phyloP scores from a whole-genome alignment of 2,888 invertebrate species.

The Drosophila acutilabella region DNA sequence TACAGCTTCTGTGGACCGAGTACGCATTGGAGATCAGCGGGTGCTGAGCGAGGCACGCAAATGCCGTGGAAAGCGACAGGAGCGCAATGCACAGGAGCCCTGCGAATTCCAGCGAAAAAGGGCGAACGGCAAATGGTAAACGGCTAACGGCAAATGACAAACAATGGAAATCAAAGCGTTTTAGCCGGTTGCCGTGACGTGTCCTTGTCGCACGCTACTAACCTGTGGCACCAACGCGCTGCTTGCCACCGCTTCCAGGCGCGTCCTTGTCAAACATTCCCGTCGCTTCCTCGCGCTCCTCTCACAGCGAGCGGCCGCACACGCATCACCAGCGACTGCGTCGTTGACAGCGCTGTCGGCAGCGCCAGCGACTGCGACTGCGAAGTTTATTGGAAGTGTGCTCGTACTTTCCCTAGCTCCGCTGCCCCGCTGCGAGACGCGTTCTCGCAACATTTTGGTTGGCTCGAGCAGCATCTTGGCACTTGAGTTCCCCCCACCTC shows the following conservation, averaged over 20 bases:
- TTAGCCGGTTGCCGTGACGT: conserved; percentile 19
- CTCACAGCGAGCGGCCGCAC: conserved; percentile 73
- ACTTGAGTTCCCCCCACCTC: conserved; percentile 23
- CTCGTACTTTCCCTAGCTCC: conserved; percentile 41
- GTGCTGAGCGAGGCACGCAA: conserved; percentile 56
- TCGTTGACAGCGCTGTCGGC: conserved; percentile 1
- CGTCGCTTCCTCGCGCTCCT: conserved; percentile 11
- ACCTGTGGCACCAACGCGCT: conserved; percentile 57
- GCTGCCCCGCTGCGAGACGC: conserved; percentile 56
- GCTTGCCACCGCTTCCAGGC: conserved; percentile 16
- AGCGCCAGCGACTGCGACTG: conserved; percentile 21
- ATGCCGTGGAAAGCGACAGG: conserved; percentile 68
- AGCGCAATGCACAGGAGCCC: conserved; percentile 45
- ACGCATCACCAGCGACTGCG: conserved; percentile 41
- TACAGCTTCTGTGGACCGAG: conserved; percentile 50
- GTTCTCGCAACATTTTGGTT: conserved; percentile 79
- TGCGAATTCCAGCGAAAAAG: conserved; percentile 54
- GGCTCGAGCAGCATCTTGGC: conserved; percentile 47
- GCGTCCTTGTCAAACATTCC: conserved; percentile 43
- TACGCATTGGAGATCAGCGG: conserved; percentile 57
- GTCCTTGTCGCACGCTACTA: conserved; percentile 70
- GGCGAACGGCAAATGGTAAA: no score
- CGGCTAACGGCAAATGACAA: background rate
- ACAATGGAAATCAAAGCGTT: conserved; percentile 36
- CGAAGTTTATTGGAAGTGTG: conserved; percentile 67